Evolutionary conservation across 2,797 vertebrate species (phyloP).

Genomic region (Xerus rutilus): DNA sequence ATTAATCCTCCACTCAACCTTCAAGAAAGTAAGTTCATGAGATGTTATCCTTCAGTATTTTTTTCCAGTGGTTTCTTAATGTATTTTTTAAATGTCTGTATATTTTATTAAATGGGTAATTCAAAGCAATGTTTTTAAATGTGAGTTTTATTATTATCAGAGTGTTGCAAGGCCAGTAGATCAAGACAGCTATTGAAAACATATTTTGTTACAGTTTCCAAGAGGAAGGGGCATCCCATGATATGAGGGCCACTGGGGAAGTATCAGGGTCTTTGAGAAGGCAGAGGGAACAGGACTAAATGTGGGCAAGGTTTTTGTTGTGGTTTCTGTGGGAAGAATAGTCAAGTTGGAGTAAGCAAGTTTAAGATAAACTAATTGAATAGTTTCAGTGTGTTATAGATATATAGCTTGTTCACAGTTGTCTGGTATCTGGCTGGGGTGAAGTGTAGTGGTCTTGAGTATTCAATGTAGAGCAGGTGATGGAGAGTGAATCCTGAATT

Average conservation of each 20-base stretch:
- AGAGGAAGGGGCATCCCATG: not conserved
- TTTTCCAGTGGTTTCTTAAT: constrained; percentile 39
- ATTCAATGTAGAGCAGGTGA: not conserved
- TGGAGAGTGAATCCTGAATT: not conserved
- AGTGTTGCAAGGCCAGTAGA: not conserved
- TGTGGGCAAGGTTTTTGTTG: not conserved
- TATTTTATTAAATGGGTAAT: constrained; percentile 23
- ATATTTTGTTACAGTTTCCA: not conserved
- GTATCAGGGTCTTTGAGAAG: not conserved
- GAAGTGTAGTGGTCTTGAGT: not conserved
- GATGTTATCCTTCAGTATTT: constrained; percentile 25
- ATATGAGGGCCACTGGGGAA: not conserved
- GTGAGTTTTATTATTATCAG: constrained; percentile 25
- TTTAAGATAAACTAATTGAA: not conserved
- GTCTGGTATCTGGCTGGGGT: not conserved
- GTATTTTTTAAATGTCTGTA: not conserved
- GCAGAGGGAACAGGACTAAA: not conserved
- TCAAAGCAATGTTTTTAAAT: constrained; percentile 42
- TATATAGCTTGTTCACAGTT: not conserved
- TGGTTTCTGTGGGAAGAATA: not conserved
- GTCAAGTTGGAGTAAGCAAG: not conserved
- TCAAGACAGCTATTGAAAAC: constrained; percentile 18
- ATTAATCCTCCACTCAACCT: constrained; percentile 96
- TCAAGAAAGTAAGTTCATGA: constrained; percentile 94
- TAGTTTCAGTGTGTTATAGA: not conserved